Percentiles rank a stretch among this genome's conserved stretches.
These are phyloP conservation scores for Silurus meridionalis DNA, from an alignment of 2,113 vertebrate genomes.

Conservation along the genomic window DNA sequence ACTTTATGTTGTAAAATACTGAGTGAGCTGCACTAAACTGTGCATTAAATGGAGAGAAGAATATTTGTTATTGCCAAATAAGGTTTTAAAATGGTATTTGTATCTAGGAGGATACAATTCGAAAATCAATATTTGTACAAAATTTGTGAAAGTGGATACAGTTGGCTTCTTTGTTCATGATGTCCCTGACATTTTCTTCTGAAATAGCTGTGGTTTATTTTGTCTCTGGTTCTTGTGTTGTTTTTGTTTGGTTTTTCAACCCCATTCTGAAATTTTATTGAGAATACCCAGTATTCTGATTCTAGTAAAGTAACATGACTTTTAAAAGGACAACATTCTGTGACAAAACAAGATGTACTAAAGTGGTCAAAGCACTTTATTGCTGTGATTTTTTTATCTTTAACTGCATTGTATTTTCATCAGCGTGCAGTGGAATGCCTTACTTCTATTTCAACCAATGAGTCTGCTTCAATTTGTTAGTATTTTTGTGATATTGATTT, in stretches of 20 bases:
- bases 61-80: neutral
- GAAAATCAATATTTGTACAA: neutral
- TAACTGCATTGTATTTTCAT: neutral
- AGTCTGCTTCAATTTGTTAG: neutral
- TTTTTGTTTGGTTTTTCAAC: too few relatives aligned
- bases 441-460: neutral
- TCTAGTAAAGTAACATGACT: neutral
- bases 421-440: neutral
- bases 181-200: neutral
- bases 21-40: too few relatives aligned
- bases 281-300: neutral
- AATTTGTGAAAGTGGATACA: neutral
- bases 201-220: neutral
- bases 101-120: neutral
- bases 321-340: neutral
- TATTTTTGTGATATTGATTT: neutral
- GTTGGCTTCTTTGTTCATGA: neutral
- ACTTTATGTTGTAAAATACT: too few relatives aligned
- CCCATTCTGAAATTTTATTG: too few relatives aligned
- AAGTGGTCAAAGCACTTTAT: neutral
- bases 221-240: neutral
- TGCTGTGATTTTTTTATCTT: neutral
- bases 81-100: neutral
- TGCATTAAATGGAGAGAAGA: neutral
- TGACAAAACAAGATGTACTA: neutral